Evolutionary conservation across 2,888 invertebrate species (phyloP).

Genomic region (Polyommatus icarus): DNA sequence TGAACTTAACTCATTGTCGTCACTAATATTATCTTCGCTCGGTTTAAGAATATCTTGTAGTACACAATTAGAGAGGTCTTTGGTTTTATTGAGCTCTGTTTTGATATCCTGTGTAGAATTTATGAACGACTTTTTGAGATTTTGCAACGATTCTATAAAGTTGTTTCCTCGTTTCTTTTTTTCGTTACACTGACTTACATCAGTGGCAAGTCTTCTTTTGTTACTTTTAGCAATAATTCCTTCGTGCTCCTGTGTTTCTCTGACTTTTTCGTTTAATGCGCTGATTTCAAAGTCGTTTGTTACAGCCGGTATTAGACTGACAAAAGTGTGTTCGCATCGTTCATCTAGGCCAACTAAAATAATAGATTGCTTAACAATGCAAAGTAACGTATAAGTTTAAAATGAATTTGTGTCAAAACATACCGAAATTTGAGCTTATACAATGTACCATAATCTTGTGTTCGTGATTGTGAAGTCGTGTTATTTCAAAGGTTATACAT

Average conservation of each 20-base stretch:
- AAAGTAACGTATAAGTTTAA: not conserved
- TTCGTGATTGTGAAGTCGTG: constrained; percentile 60
- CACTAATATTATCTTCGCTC: constrained; percentile 29
- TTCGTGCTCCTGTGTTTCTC: not conserved
- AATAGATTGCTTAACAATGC: constrained; percentile 27
- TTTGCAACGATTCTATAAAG: constrained; percentile 56
- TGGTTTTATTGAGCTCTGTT: constrained; percentile 45
- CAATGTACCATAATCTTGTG: constrained; percentile 77
- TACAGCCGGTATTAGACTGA: constrained; percentile 40
- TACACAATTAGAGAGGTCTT: constrained; percentile 45
- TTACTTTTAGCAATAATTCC: constrained; percentile 52
- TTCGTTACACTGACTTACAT: constrained; percentile 55
- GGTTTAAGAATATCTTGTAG: constrained; percentile 42
- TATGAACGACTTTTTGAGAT: constrained; percentile 57
- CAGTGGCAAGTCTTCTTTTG: constrained; percentile 51
- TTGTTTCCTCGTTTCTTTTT: constrained; percentile 62
- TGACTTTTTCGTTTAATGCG: not conserved
- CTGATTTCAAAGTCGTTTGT: not conserved
- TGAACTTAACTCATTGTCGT: constrained; percentile 29
- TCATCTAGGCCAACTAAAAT: constrained; percentile 76
- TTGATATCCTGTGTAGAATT: constrained; percentile 52
- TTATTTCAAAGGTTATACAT: constrained; percentile 63
- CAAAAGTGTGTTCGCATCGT: constrained; percentile 60
- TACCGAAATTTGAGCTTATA: constrained; percentile 82
- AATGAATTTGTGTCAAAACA: constrained; percentile 39